Conservation (phyloP, 37 sponge, comb jelly and placozoan species). For the Diacarnus erythraeanus region DNA sequence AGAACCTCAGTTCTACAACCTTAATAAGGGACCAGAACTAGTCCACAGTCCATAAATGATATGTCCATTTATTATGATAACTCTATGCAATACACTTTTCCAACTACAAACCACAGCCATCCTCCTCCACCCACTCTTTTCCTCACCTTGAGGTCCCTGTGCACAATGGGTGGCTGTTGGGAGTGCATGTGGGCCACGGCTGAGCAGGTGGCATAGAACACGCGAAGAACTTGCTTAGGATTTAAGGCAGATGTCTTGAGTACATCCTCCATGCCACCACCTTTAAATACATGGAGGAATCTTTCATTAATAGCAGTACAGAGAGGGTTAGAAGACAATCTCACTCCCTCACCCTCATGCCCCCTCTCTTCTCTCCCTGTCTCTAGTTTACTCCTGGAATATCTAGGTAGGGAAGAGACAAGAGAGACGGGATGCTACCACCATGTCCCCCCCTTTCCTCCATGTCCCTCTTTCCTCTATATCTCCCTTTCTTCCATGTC, state of each 20-base stretch:
- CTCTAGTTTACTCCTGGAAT: neutral
- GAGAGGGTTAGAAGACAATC: neutral
- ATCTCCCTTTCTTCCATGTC: too few relatives aligned
- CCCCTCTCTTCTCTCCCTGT: neutral
- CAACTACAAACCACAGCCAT: too few relatives aligned
- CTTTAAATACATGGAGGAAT: constrained; percentile 2
- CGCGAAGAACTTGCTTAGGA: constrained; percentile 71
- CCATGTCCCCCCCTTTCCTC: too few relatives aligned
- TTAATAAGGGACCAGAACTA: too few relatives aligned
- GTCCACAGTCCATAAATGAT: too few relatives aligned
- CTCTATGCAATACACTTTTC: too few relatives aligned
- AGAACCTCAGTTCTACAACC: too few relatives aligned
- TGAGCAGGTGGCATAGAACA: constrained; percentile 83
- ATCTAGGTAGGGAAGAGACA: neutral
- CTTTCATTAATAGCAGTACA: neutral
- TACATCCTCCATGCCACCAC: constrained; percentile 50
- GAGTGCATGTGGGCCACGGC: constrained; percentile 92
- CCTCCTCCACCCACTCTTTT: too few relatives aligned
- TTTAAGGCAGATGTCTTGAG: constrained; percentile 33
- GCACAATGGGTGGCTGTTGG: constrained; percentile 84
- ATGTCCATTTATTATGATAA: too few relatives aligned
- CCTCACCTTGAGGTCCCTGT: constrained; percentile 92
- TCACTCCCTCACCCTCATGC: neutral
- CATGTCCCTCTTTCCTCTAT: too few relatives aligned
- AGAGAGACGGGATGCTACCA: too few relatives aligned